Conservation (phyloP, 2,888 invertebrate species). For the Chrysotoxum bicinctum region DNA sequence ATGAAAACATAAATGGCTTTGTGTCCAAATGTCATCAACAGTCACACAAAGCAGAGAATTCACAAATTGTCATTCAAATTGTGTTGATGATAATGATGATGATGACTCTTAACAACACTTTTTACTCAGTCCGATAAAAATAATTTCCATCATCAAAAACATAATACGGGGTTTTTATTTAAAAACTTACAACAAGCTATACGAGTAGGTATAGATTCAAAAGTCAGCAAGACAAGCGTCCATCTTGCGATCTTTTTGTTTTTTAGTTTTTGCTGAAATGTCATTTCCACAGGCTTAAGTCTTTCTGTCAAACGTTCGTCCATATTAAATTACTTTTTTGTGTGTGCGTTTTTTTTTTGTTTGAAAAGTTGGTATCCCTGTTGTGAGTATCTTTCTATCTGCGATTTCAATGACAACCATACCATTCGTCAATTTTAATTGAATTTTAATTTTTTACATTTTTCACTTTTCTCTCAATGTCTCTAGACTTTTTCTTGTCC, state of each 20-base stretch:
- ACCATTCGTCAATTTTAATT: conserved; percentile 72
- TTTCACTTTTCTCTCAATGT: conserved; percentile 16
- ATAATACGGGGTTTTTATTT: conserved; percentile 22
- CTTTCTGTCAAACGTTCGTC: conserved; percentile 62
- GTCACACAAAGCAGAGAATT: conserved; percentile 1
- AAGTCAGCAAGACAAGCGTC: conserved; percentile 10
- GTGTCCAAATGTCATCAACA: conserved; percentile 49
- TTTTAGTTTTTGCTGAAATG: conserved; percentile 42
- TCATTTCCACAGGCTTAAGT: conserved; percentile 48
- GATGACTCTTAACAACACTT: conserved; percentile 46
- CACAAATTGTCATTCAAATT: conserved; percentile 51
- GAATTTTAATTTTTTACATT: conserved; percentile 58
- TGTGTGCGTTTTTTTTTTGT: conserved; percentile 28
- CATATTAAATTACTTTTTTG: conserved; percentile 59
- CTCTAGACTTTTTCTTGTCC: not conserved
- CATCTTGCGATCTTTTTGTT: not conserved
- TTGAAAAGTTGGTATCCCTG: conserved; percentile 47
- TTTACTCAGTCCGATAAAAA: conserved; percentile 30
- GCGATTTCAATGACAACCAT: conserved; percentile 70
- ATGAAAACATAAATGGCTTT: conserved; percentile 21
- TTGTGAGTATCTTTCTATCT: conserved; percentile 56
- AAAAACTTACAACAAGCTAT: conserved; percentile 16
- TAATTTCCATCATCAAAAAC: conserved; percentile 40
- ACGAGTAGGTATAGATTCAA: not conserved
- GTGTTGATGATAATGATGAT: conserved; percentile 25